Conservation (phyloP, 2,113 vertebrate species). For the Panthera tigris region DNA sequence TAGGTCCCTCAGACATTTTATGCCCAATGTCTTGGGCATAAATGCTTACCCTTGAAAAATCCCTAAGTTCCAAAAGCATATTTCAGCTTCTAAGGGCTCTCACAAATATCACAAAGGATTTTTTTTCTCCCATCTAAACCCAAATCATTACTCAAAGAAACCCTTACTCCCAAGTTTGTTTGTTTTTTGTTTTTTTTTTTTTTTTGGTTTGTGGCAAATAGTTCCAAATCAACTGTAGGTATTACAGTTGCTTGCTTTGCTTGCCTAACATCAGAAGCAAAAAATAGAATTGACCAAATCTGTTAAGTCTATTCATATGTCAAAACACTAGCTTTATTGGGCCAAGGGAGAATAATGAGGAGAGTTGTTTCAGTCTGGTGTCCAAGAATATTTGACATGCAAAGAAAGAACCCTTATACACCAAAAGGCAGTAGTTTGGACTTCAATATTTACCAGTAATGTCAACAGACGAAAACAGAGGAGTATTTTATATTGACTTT, state of each 20-base stretch:
- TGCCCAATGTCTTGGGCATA: not conserved
- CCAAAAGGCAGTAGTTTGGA: not conserved
- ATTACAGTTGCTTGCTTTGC: not conserved
- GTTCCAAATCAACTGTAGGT: not conserved
- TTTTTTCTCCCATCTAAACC: not conserved
- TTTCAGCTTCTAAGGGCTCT: not conserved
- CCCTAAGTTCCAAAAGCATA: not conserved
- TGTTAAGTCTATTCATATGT: not conserved
- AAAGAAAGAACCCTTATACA: not conserved
- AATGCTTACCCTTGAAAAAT: not conserved
- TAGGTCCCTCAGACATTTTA: not conserved
- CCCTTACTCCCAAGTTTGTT: not conserved
- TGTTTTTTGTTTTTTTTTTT: constrained; percentile 19
- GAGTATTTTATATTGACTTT: constrained; percentile 21
- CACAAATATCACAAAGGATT: not conserved
- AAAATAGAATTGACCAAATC: not conserved
- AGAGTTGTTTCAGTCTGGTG: not conserved
- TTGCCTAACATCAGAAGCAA: not conserved
- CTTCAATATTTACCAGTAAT: not conserved
- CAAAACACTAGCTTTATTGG: not conserved
- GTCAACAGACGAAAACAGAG: not conserved
- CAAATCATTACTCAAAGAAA: not conserved
- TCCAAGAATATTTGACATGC: not conserved
- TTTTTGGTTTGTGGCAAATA: not conserved
- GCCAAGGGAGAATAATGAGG: not conserved